Evolutionary conservation across 2,888 invertebrate species (phyloP).

Genomic region (Caenorhabditis sinica): DNA sequence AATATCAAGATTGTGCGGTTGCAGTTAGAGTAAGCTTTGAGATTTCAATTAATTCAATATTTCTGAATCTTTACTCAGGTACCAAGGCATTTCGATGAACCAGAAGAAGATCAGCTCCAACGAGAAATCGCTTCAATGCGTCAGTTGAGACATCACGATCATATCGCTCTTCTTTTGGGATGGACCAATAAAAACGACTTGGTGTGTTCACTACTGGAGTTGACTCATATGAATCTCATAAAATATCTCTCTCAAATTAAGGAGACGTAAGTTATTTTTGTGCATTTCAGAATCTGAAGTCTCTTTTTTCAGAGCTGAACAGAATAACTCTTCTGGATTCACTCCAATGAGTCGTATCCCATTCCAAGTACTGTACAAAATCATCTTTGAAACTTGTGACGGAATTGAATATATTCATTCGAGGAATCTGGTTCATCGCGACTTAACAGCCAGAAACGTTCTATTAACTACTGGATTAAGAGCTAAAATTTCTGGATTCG

Average conservation of each 20-base stretch:
- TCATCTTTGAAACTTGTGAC: slow-evolving; percentile 74
- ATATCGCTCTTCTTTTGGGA: slow-evolving; percentile 76
- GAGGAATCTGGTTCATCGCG: slow-evolving; percentile 73
- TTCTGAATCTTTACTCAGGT: slow-evolving; percentile 27
- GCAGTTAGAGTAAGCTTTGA: slow-evolving; percentile 68
- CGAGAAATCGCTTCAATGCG: slow-evolving; percentile 77
- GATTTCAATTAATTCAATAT: background rate
- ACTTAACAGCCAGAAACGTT: slow-evolving; percentile 75
- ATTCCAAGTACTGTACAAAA: slow-evolving; percentile 68
- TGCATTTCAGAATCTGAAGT: background rate
- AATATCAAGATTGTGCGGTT: slow-evolving; percentile 78
- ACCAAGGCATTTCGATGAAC: slow-evolving; percentile 74
- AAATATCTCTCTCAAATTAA: slow-evolving; percentile 76
- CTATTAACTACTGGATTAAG: slow-evolving; percentile 75
- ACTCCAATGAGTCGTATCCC: slow-evolving; percentile 55
- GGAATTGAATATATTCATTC: slow-evolving; percentile 77
- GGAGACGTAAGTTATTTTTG: slow-evolving; percentile 67
- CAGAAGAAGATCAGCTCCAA: slow-evolving; percentile 76
- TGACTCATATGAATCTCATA: slow-evolving; percentile 77
- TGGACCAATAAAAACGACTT: slow-evolving; percentile 76
- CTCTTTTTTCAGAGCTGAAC: slow-evolving; percentile 52
- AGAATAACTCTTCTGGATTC: slow-evolving; percentile 41
- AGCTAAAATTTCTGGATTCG: slow-evolving; percentile 77
- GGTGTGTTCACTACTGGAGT: slow-evolving; percentile 74
- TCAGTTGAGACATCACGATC: slow-evolving; percentile 73